Evolutionary conservation across 2,888 invertebrate species (phyloP), one percentile per base, ranked within the genome.

Genomic region (Lucinisca nassula): DNA sequence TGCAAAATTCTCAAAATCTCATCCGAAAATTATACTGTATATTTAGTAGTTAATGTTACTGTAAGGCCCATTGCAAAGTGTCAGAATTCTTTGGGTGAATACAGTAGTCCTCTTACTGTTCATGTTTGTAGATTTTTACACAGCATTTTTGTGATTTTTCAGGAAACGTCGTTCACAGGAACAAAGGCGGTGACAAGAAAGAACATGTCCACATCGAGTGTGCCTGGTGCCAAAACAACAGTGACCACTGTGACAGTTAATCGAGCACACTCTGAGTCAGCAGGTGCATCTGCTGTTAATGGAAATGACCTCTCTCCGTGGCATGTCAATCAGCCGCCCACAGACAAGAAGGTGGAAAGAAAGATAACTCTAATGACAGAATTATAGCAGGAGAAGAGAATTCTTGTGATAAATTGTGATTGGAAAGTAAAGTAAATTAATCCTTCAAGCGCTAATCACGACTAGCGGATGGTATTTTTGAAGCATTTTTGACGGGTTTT

Each of bases 351-450:
- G 79, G 89, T 92, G 30, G 93, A 93, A 82, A 88, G 92, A 51
- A 93, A 93, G 67, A 89, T 93, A 32, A 93, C 93, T 30, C 84
- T 95, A 10, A 94, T 93, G 32, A 95, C 94, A 49, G 94, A 95
- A 76, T 90, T 95, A 67, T 95, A 81, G 79, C 58, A 85, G 77
- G 35, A 79, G 79, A 38, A 61, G 8, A 51, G 51, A 32, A 3
- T 4, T 51, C n/a, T 21, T n/a, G 14, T 45, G 14, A 8, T 12
- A 45, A 14, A 45, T 45, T 14, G 8, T 45, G 14, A 8, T 45
- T 45, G 8, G 45, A 45, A 45, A 45, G 8, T 45, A 45, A 45
- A 12, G 14, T 14, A 45, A 45, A 45, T 12, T 45, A 45, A 45
- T 45, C 8, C 8, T 45, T 12, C 14, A 8, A 12, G 45, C 45